phyloP scores from a whole-genome alignment of 2,888 invertebrate genomes.

The Dione vanillae region DNA sequence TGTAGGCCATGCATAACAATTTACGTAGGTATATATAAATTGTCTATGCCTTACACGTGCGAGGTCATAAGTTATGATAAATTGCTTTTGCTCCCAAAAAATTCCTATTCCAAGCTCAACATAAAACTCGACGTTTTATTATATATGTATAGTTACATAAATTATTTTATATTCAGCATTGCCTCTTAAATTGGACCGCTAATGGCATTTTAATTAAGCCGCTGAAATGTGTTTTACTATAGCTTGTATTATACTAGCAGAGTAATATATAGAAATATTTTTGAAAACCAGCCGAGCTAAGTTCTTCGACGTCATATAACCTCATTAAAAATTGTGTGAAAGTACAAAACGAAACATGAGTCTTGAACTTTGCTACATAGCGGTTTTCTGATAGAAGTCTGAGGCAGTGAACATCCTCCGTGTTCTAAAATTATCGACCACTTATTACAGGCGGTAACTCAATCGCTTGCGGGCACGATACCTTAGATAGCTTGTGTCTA shows the following conservation, averaged over 20 bases:
- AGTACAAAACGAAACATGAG: slow-evolving; percentile 27
- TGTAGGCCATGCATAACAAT: slow-evolving; percentile 52
- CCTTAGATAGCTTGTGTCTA: slow-evolving; percentile 49
- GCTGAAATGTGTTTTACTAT: slow-evolving; percentile 26
- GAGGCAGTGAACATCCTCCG: slow-evolving; percentile 55
- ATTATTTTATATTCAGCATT: slow-evolving; percentile 34
- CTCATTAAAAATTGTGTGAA: slow-evolving; percentile 23
- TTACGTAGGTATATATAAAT: slow-evolving; percentile 56
- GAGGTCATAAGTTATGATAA: slow-evolving; percentile 60
- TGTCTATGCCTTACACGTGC: slow-evolving; percentile 62
- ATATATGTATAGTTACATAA: slow-evolving; percentile 39
- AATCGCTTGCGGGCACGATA: slow-evolving; percentile 63
- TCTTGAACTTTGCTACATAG: slow-evolving; percentile 30
- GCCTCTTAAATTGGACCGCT: slow-evolving; percentile 32
- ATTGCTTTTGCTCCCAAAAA: slow-evolving; percentile 51
- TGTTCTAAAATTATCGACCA: slow-evolving; percentile 66
- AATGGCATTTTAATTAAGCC: slow-evolving; percentile 40
- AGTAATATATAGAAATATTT: slow-evolving; percentile 11
- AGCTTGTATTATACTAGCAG: slow-evolving; percentile 11
- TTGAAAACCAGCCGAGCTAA: neutral
- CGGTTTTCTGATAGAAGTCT: slow-evolving; percentile 37
- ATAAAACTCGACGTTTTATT: slow-evolving; percentile 44
- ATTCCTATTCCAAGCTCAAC: slow-evolving; percentile 42
- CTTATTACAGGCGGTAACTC: slow-evolving; percentile 64
- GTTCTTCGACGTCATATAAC: neutral